Conservation (phyloP, 2,888 invertebrate genomes). For the Agrotis ipsilon region DNA sequence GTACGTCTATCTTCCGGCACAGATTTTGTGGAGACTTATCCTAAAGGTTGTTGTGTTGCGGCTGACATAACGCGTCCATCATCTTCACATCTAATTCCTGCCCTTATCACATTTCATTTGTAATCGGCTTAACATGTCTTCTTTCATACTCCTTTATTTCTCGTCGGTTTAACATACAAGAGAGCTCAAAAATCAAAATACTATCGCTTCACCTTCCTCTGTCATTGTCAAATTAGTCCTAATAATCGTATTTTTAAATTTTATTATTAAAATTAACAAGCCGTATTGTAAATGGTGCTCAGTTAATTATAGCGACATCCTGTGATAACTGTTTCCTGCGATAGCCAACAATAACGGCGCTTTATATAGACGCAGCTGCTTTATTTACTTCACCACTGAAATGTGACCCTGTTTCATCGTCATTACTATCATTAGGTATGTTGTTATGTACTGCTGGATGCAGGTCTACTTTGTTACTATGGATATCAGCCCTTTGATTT, state of each 20-base stretch:
- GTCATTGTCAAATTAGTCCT: constrained; percentile 8
- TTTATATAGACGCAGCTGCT: constrained; percentile 66
- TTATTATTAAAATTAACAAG: constrained; percentile 34
- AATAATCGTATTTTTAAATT: constrained; percentile 14
- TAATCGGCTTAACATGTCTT: no score
- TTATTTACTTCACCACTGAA: constrained; percentile 40
- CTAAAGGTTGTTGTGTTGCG: no score
- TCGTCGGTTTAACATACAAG: no score
- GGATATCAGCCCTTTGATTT: background rate
- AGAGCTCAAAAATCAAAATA: background rate
- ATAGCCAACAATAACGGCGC: constrained; percentile 69
- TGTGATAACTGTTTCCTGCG: constrained; percentile 78
- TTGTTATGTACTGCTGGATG: background rate
- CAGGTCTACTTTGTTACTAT: background rate
- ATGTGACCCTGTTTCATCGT: constrained; percentile 37
- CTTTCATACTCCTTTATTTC: no score
- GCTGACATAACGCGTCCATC: no score
- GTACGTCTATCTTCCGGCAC: no score
- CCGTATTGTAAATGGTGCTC: constrained; percentile 42
- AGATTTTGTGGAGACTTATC: no score
- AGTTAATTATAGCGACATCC: constrained; percentile 77
- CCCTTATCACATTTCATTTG: no score
- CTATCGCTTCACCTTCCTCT: background rate
- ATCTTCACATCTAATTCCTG: no score
- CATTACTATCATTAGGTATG: constrained; percentile 11